Evolutionary conservation across 2,888 invertebrate genomes (phyloP).

Genomic region (Mimas tiliae): DNA sequence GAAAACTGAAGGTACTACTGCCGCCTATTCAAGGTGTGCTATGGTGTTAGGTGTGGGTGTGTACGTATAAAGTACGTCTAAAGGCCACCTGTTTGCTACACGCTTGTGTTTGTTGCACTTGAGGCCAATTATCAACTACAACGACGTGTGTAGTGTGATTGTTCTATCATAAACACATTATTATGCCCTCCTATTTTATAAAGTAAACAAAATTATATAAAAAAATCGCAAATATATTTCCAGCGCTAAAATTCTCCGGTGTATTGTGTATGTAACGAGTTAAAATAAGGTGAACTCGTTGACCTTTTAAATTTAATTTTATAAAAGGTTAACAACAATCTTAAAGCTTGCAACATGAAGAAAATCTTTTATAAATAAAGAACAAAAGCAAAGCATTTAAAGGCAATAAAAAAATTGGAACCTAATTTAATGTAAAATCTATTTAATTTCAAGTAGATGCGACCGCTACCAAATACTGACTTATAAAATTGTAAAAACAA

Average conservation of each 20-base stretch:
- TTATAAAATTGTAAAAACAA: too few species aligned
- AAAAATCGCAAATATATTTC: not conserved
- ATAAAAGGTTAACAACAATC: too few species aligned
- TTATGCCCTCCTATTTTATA: not conserved
- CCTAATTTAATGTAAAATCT: too few species aligned
- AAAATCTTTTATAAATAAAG: too few species aligned
- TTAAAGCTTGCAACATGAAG: too few species aligned
- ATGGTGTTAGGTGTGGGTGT: constrained; percentile 37
- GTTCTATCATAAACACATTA: not conserved
- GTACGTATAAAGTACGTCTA: constrained; percentile 34
- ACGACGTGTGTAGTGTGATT: not conserved
- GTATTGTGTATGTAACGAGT: not conserved
- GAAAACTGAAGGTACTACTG: constrained; percentile 42
- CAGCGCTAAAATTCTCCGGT: not conserved
- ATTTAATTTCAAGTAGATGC: too few species aligned
- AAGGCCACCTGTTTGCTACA: constrained; percentile 47
- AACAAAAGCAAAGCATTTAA: too few species aligned
- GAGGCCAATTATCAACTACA: constrained; percentile 18
- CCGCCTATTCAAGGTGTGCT: constrained; percentile 40
- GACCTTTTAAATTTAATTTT: not conserved
- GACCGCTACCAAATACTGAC: too few species aligned
- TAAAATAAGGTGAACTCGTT: not conserved
- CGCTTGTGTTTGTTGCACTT: constrained; percentile 31
- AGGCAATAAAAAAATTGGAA: too few species aligned
- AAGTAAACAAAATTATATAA: too few species aligned